Conservation (phyloP, 1,140 invertebrate genomes). For the Eriocheir sinensis region DNA sequence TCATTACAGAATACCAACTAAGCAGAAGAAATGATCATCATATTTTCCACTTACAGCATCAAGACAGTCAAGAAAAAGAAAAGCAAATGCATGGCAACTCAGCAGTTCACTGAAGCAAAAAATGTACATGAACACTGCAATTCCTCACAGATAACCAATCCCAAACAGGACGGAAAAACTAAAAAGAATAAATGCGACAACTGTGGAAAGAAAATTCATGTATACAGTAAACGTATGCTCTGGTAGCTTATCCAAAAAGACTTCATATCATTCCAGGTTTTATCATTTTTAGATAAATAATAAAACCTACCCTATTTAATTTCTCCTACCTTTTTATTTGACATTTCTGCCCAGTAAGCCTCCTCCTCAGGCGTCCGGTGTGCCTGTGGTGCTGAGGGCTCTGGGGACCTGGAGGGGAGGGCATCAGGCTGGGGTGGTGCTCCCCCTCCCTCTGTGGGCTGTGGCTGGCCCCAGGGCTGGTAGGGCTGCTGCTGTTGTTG, state of each 20-base stretch:
- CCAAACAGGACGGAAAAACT: background rate
- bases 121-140: constrained; percentile 17
- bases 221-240: background rate
- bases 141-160: constrained; percentile 30
- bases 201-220: background rate
- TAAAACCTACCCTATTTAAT: background rate
- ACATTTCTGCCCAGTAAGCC: constrained; percentile 64
- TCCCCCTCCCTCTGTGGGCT: background rate
- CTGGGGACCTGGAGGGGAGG: background rate
- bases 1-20: background rate
- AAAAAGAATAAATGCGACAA: background rate
- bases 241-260: background rate
- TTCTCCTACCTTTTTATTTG: constrained; percentile 69
- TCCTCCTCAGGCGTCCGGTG: constrained; percentile 64
- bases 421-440: background rate
- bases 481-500: constrained; percentile 38
- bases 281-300: background rate
- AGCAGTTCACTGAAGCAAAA: background rate
- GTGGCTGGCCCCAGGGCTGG: constrained; percentile 64
- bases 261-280: constrained; percentile 39
- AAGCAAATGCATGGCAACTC: constrained; percentile 13
- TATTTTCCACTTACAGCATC: background rate
- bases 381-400: background rate
- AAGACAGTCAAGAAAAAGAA: background rate
- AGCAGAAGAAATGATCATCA: background rate